A percentile compares a stretch with the other conserved stretches of the same genome.
These are phyloP conservation scores for Epirrita christyi DNA, from an alignment of 2,888 invertebrate species.

Conservation along the genomic window DNA sequence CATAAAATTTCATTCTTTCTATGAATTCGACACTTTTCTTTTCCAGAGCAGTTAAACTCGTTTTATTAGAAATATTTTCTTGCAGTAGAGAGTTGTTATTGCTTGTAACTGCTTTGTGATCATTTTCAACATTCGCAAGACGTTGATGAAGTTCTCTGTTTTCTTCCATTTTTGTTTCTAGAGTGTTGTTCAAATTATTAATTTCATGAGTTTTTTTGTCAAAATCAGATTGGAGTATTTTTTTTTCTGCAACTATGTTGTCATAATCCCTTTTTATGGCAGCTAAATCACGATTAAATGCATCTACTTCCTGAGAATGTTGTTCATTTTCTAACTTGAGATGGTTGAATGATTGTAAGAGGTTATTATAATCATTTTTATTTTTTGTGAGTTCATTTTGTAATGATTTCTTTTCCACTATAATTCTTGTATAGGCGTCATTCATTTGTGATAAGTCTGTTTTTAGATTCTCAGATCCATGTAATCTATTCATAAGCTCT, in stretches of 20 bases:
- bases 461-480: conserved; percentile 49
- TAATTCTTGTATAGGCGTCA: conserved; percentile 44
- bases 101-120: conserved; percentile 42
- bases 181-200: conserved; percentile 48
- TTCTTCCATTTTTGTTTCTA: conserved; percentile 60
- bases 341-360: conserved; percentile 23
- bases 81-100: conserved; percentile 51
- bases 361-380: conserved; percentile 43
- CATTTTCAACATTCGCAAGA: conserved; percentile 46
- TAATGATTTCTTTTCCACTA: conserved; percentile 50
- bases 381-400: conserved; percentile 50
- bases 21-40: conserved; percentile 58
- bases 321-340: conserved; percentile 25
- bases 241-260: conserved; percentile 49
- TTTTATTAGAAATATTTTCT: conserved; percentile 52
- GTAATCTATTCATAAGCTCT: conserved; percentile 48
- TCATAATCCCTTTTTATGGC: conserved; percentile 44
- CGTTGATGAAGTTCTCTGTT: conserved; percentile 51
- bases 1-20: conserved; percentile 55
- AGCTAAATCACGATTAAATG: conserved; percentile 47
- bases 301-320: conserved; percentile 39
- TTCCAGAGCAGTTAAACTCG: conserved; percentile 47
- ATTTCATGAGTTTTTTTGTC: conserved; percentile 53
- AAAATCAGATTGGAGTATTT: conserved; percentile 47
- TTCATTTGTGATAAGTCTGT: conserved; percentile 48